phyloP scores from a whole-genome alignment of 1,140 invertebrate genomes.

The Choristoneura fumiferana region DNA sequence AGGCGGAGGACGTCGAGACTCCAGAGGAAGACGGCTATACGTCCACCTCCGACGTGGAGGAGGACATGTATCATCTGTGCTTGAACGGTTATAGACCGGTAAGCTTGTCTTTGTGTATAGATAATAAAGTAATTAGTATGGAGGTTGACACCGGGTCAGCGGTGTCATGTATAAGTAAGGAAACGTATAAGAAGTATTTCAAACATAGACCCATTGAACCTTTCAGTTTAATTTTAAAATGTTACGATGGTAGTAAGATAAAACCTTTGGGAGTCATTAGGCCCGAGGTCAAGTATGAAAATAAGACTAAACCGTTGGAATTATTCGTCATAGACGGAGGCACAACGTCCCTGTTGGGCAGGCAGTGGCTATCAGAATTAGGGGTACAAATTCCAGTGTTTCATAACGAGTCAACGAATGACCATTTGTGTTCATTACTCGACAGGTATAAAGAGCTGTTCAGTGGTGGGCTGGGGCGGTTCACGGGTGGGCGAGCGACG shows the following conservation, averaged over 20 bases:
- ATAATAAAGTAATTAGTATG: constrained; percentile 14
- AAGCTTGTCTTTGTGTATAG: constrained; percentile 4
- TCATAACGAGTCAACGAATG: neutral
- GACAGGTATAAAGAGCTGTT: too few relatives aligned
- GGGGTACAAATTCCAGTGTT: neutral
- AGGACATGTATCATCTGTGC: constrained; percentile 2
- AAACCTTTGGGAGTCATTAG: constrained; percentile 4
- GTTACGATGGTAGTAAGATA: neutral
- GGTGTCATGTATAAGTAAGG: constrained; percentile 12
- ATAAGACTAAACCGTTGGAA: neutral
- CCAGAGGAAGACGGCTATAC: neutral
- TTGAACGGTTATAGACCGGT: constrained; percentile 13
- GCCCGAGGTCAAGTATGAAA: neutral
- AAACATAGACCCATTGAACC: neutral
- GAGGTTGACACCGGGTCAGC: constrained; percentile 11
- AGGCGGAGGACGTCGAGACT: neutral
- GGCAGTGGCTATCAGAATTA: constrained; percentile 18
- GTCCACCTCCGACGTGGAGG: neutral
- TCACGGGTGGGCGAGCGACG: too few relatives aligned
- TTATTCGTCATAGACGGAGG: constrained; percentile 8
- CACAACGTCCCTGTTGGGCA: constrained; percentile 8
- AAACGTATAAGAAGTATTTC: constrained; percentile 6
- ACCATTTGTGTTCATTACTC: too few relatives aligned
- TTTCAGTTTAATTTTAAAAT: neutral
- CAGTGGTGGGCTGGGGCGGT: constrained; percentile 11